Evolutionary conservation across 2,888 invertebrate species (phyloP), one percentile per base, ranked within the genome.

Genomic region (Eumacrocentrus americanus): DNA sequence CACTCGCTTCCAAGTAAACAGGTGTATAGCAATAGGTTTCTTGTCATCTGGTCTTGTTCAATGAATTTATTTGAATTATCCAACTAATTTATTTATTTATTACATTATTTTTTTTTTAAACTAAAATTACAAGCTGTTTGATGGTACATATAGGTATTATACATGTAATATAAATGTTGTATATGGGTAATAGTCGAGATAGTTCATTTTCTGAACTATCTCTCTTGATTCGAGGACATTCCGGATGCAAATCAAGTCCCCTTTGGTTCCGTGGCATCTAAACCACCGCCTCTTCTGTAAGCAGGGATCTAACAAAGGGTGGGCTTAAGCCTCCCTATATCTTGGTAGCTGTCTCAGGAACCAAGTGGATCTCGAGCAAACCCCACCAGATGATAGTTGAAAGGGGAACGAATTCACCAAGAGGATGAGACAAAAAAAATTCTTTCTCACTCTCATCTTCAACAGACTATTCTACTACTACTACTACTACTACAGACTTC

Each of bases 181-280:
- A n/a, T n/a, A n/a, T n/a, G n/a, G n/a, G n/a, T n/a, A n/a, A n/a
- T n/a, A n/a, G n/a, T n/a, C n/a, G n/a, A n/a, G n/a, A n/a, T n/a
- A n/a, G n/a, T n/a, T 60, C 58, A 60, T 60, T 57, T 60, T 59
- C 63, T 52, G 42, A 29, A 38, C 44, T 61, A 57, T 61, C 51
- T 44, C 23, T 25, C 57, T 44, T 29, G 47, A 46, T 20, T 22
- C 34, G 35, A 29, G 50, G 35, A 58, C 44, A 51, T 51, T 44
- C 48, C 53, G 56, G 54, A 63, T 63, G 63, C 55, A 61, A 63
- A 61, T 63, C 57, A 60, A 62, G 62, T 48, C 18, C 18, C 40
- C 52, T 47, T 20, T 52, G 46, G 46, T 59, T 50, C 35, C 51
- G 14, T 42, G 44, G 11, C 44, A 23, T 4, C 6, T 11, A 44